These are phyloP conservation scores for Eulemur mongoz DNA, from an alignment of 2,797 vertebrate genomes.

Conservation along the genomic window DNA sequence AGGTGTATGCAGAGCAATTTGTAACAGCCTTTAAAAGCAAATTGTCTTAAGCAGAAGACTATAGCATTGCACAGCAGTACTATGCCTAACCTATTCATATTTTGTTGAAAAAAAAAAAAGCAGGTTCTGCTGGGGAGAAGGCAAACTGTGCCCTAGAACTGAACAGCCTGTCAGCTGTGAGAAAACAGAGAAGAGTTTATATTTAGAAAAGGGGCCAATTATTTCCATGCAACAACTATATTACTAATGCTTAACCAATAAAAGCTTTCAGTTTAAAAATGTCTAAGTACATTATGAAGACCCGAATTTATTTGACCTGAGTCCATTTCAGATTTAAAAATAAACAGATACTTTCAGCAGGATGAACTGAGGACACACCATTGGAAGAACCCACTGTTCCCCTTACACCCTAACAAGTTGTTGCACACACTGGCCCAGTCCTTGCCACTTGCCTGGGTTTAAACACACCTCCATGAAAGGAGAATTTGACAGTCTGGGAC, in stretches of 20 bases:
- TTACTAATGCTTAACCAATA: conserved; percentile 26
- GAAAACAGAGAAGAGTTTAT: conserved; percentile 38
- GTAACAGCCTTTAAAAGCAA: conserved; percentile 47
- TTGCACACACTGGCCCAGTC: neutral
- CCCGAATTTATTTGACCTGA: neutral
- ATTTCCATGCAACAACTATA: conserved; percentile 33
- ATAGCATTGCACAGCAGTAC: neutral
- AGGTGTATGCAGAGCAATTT: neutral
- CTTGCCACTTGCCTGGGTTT: neutral
- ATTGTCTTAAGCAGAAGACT: neutral
- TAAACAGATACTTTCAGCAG: neutral
- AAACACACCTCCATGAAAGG: neutral
- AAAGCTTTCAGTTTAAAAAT: conserved; percentile 19
- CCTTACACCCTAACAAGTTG: neutral
- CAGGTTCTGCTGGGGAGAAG: neutral
- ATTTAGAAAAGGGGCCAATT: conserved; percentile 55
- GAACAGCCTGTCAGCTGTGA: neutral
- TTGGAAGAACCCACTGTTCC: neutral
- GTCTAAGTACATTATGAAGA: neutral
- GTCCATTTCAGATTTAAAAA: conserved; percentile 44
- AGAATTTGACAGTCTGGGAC: neutral
- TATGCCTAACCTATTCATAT: neutral
- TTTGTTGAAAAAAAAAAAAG: neutral
- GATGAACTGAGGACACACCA: neutral
- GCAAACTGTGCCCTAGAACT: neutral